Evolutionary conservation across 2,888 invertebrate species (phyloP), one percentile per base, ranked within the genome.

Genomic region (Sarcophaga caerulescens): DNA sequence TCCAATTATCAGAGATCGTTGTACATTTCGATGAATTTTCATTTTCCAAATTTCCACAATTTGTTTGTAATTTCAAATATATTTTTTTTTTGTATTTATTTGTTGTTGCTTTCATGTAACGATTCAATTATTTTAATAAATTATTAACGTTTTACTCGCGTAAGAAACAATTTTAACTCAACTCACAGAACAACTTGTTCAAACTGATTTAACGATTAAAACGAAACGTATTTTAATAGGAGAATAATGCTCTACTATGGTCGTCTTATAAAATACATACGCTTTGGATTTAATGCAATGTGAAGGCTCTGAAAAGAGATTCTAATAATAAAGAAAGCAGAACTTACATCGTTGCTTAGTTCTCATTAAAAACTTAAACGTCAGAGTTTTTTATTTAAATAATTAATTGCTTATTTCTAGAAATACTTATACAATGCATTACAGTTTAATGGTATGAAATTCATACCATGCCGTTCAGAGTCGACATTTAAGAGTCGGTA

Each of bases 21-120:
- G 21, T 59, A 45, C 75, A 80, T 80, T 70, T 66, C 70, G 75
- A 44, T 21, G 4, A 71, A 19, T 65, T 75, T 59, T 68, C 84
- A 80, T 84, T 8, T 17, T 65, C 65, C 52, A 80, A 75, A 70
- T 65, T 60, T 66, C 35, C 3, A 23, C 4, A 52, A 70, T 35
- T 65, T n/a, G 19, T 21, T 63, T 19, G 4, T 11, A 14, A 47
- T 47, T 12, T 47, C 2, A 47, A 47, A 57, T 25, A 65, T 14
- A 66, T 35, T 21, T 25, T 17, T 62, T 66, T 17, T 17, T 23
- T 57, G 63, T 25, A 1, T 44, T 73, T 60, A 35, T 1, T 35
- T n/a, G 2, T 66, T 65, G 45, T 17, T 44, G 35, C 8, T 57
- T 65, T 66, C 25, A n/a, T 59, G n/a, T 35, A 35, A 35, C 8